Evolutionary conservation across 1,140 invertebrate genomes (phyloP).

Genomic region (Procambarus virginalis): DNA sequence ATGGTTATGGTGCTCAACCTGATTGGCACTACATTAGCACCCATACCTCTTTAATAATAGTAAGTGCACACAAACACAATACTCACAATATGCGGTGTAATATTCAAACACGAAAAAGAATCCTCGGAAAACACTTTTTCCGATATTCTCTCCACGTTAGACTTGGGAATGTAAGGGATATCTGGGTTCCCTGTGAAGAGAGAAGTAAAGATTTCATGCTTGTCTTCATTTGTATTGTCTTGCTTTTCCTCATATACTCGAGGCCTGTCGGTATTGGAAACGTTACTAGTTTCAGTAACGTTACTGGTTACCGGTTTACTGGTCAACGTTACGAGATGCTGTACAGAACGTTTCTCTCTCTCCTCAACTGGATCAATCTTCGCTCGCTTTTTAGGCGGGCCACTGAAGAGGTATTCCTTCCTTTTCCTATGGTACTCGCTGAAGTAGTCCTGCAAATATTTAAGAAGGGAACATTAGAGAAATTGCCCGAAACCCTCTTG

Average conservation of each 20-base stretch:
- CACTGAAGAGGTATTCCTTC: background rate
- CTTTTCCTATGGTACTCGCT: background rate
- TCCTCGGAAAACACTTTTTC: conserved; percentile 42
- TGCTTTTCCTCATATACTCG: background rate
- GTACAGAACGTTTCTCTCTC: background rate
- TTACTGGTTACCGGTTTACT: no score
- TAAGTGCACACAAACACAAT: background rate
- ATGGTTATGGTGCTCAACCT: no score
- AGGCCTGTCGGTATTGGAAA: background rate
- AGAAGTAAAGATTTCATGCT: conserved; percentile 13
- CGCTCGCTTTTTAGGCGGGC: background rate
- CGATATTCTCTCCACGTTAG: conserved; percentile 4
- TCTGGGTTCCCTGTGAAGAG: conserved; percentile 25
- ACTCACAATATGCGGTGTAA: conserved; percentile 32
- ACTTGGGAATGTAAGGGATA: conserved; percentile 26
- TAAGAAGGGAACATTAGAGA: background rate
- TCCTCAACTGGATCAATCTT: background rate
- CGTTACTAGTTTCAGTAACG: background rate
- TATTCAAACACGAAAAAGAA: background rate
- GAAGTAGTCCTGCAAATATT: conserved; percentile 13
- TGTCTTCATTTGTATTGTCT: background rate
- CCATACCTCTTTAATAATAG: no score
- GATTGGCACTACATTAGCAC: no score
- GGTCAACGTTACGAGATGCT: no score
- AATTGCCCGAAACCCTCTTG: no score